phyloP scores from a whole-genome alignment of 2,113 vertebrate genomes.

The Ifrita kowaldi region DNA sequence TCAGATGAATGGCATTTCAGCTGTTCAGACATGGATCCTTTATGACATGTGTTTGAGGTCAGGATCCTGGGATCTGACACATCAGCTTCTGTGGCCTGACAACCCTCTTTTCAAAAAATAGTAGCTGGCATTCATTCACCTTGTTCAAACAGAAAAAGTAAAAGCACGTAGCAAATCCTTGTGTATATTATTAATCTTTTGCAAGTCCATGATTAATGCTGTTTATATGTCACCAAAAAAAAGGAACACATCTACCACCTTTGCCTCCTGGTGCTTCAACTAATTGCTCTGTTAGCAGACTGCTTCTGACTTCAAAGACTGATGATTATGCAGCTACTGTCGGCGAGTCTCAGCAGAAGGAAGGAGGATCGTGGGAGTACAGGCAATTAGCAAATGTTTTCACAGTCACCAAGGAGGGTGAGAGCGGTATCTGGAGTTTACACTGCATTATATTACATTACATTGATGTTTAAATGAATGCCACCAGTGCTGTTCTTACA shows the following conservation, averaged over 20 bases:
- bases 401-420: background rate
- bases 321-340: background rate
- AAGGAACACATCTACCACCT: background rate
- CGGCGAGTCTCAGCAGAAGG: background rate
- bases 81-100: background rate
- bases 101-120: background rate
- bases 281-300: slow-evolving; percentile 1
- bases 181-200: background rate
- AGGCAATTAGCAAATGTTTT: slow-evolving; percentile 22
- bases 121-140: background rate
- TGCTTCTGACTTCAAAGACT: background rate
- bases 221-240: background rate
- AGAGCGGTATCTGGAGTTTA: background rate
- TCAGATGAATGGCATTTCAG: background rate
- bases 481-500: background rate
- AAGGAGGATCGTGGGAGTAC: background rate
- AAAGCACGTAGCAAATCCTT: background rate
- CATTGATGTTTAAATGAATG: background rate
- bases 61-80: background rate
- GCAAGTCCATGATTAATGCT: background rate
- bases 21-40: background rate
- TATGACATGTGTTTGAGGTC: background rate
- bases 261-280: background rate
- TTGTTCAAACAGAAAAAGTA: background rate
- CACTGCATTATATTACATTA: background rate